Evolutionary conservation across 1,140 invertebrate genomes (phyloP).

Genomic region (Hylaeus anthracinus): DNA sequence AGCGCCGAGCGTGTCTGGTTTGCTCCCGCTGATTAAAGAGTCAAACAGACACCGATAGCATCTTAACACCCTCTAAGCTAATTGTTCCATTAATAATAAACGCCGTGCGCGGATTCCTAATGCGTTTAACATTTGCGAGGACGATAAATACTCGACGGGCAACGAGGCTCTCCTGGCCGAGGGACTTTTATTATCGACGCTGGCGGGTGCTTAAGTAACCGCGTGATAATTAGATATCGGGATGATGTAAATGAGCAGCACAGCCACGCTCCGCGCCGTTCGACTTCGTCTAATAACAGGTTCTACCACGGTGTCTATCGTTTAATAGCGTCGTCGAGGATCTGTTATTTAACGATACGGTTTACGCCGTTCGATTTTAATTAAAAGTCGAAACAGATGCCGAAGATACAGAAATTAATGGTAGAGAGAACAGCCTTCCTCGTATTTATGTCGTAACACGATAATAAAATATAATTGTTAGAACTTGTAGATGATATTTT

Average conservation of each 20-base stretch:
- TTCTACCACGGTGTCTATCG: constrained; percentile 8
- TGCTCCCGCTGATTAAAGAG: constrained; percentile 28
- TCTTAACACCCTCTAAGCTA: constrained; percentile 38
- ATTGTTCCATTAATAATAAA: constrained; percentile 49
- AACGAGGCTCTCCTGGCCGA: background rate
- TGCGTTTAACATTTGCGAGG: constrained; percentile 8
- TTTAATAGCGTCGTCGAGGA: background rate
- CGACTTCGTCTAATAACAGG: constrained; percentile 37
- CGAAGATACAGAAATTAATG: no score
- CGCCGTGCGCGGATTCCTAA: background rate
- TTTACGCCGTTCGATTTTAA: background rate
- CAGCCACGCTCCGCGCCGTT: background rate
- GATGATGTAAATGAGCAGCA: constrained; percentile 43
- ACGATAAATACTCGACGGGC: constrained; percentile 18
- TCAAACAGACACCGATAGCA: constrained; percentile 44
- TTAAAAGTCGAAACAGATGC: background rate
- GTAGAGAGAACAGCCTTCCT: no score
- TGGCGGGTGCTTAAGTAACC: constrained; percentile 20
- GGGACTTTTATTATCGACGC: constrained; percentile 18
- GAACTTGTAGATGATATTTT: no score
- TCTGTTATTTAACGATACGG: background rate
- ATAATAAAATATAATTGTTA: no score
- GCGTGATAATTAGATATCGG: constrained; percentile 45
- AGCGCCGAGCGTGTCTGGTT: background rate
- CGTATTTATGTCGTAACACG: no score